These are phyloP conservation scores for Cephus pulcher DNA, from an alignment of 2,888 invertebrate species.

Conservation along the genomic window DNA sequence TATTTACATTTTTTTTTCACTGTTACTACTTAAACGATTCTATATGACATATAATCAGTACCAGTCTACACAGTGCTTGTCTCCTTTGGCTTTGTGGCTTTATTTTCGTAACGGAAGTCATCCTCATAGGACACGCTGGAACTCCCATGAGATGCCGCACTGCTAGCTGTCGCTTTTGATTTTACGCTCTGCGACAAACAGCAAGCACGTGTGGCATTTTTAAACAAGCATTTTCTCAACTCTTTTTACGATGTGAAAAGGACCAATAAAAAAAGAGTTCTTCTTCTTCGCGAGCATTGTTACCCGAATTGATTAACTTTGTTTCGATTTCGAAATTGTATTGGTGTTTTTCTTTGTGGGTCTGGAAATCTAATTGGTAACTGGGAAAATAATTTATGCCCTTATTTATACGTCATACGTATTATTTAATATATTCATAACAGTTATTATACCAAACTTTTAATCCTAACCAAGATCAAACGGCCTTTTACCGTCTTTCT, in stretches of 20 bases:
- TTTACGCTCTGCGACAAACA: slow-evolving; percentile 9
- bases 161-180: slow-evolving; percentile 17
- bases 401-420: neutral
- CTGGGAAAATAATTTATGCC: neutral
- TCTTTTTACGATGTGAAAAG: slow-evolving; percentile 9
- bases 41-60: neutral
- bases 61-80: neutral
- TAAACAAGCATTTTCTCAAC: slow-evolving; percentile 16
- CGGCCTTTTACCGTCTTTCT: no score
- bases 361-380: no score
- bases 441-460: neutral
- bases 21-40: neutral
- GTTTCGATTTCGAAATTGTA: neutral
- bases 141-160: slow-evolving; percentile 18
- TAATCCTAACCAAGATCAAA: no score
- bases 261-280: neutral
- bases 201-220: slow-evolving; percentile 23
- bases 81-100: slow-evolving; percentile 5
- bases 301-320: neutral
- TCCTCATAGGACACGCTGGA: slow-evolving; percentile 1
- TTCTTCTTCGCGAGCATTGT: neutral
- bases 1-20: neutral
- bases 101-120: slow-evolving; percentile 25
- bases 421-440: neutral
- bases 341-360: neutral